Base-by-base conservation (phyloP, 2,113 vertebrate species). In the Sula dactylatra region DNA sequence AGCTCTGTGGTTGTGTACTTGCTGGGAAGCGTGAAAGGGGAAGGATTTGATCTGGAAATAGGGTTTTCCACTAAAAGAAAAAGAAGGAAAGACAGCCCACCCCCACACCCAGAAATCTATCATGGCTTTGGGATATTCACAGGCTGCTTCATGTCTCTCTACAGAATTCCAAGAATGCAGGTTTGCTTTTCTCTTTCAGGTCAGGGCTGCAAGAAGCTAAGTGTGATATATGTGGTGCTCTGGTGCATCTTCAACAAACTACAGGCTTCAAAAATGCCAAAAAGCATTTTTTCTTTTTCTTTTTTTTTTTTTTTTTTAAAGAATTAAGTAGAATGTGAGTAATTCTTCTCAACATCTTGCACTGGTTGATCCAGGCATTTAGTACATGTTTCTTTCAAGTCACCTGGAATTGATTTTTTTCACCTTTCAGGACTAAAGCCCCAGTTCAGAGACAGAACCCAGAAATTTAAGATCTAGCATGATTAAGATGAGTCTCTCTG, bases 161-260 rank as follows among this genome's bases (percentile, higher is more conserved):
- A 47, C 73, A 66, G 74, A 93, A 94, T 95, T 86, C 62, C 45
- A 95, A 36, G 89, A 93, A 95, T 86, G 66, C 42, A 89, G 27
- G 16, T 54, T 94, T 86, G 32, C 47, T 65, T 20, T 56, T 70
- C 27, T 47, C 8, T 80, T 74, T 81, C 11, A 3, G 44, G 61
- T 62, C 54, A 62, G 79, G 71, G 29, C 36, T n/a, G 64, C 0
- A 3, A 78, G 69, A 77, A 86, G 8, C 6, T 29, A n/a, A 40
- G 34, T 58, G 21, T 78, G 54, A 34, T 71, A 25, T 54, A 45
- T 66, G 47, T 79, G n/a, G 27, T 61, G 34, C 26, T 88, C 45
- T 85, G 70, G 44, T 93, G 72, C 50, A 25, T 40, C 55, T 74
- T 74, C 59, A 93, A 34, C 25, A 66, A 80, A 44, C 26, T 54